Base-by-base conservation (phyloP, 2,888 invertebrate genomes). In the Polymixis lichenea region DNA sequence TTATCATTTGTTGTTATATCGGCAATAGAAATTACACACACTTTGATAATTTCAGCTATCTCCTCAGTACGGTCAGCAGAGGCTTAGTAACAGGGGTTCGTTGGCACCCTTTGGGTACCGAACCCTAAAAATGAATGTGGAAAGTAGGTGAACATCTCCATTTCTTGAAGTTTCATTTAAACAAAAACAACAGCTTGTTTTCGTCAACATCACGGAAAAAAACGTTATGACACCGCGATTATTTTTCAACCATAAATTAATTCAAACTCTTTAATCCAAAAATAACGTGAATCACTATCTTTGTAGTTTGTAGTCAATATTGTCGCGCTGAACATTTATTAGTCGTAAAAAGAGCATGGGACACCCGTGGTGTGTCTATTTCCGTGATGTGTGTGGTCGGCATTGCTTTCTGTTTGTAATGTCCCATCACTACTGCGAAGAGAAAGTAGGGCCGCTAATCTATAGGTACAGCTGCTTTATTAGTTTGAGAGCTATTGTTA, bases 371-470 rank as follows among this genome's bases (percentile, higher is more conserved):
- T 28, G 69, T 28, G 28, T 68, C 78, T 86, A 80, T 82, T 84
- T 87, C 78, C 65, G 87, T 77, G 58, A 70, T 73, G 84, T 77
- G 86, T 87, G 86, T 84, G 86, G 88, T 82, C 86, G 73, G 55
- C 15, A 43, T 55, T 17, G n/a, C 66, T 61, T 25, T 69, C 46
- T 32, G 55, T 46, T 56, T 13, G n/a, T n/a, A 19, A 46, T 55
- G 28, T 66, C 51, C 60, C 79, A 78, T 58, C 65, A 61, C 65
- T 72, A 69, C 51, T 56, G 56, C 46, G 46, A 22, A 55, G 79
- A n/a, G 83, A 82, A 84, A 80, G 71, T 75, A 28, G 65, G 53
- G 6, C 28, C 55, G 61, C 43, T 75, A 58, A 70, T 61, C 2
- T 71, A 51, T 69, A 22, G 1, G 4, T 32, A 32, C 38, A 49